These are phyloP conservation scores for Dipus sagitta DNA, from an alignment of 2,797 vertebrate species.

Conservation along the genomic window DNA sequence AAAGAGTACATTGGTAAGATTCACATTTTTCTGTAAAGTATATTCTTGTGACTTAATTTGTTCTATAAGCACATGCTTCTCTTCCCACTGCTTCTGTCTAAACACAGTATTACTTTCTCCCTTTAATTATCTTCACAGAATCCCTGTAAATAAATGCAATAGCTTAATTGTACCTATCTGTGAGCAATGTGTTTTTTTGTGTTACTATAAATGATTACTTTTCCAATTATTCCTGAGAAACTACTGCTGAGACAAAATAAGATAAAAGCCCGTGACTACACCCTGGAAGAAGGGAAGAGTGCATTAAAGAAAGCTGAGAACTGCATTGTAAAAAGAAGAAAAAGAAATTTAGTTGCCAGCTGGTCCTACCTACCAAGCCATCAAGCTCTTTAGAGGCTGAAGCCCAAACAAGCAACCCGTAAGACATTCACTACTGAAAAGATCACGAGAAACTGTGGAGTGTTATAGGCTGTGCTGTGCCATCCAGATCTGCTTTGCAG, in stretches of 20 bases:
- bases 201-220: slow-evolving; percentile 82
- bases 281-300: background rate
- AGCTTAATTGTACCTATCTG: slow-evolving; percentile 83
- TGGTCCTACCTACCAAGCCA: background rate
- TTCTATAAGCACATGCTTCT: slow-evolving; percentile 80
- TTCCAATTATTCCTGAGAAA: slow-evolving; percentile 82
- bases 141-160: slow-evolving; percentile 78
- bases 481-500: background rate
- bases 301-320: background rate
- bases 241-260: slow-evolving; percentile 74
- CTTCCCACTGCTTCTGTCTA: slow-evolving; percentile 82
- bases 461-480: background rate
- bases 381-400: background rate
- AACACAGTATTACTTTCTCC: slow-evolving; percentile 80
- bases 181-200: slow-evolving; percentile 80
- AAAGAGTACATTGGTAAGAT: slow-evolving; percentile 83
- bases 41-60: slow-evolving; percentile 80
- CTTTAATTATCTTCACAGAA: slow-evolving; percentile 86
- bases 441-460: background rate
- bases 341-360: background rate
- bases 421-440: background rate
- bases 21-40: slow-evolving; percentile 72
- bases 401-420: background rate
- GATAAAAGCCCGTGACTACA: slow-evolving; percentile 64
- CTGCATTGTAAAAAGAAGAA: slow-evolving; percentile 34